Conservation (phyloP, 92 coral and sea anemone genomes). For the Heliopora coerulea region DNA sequence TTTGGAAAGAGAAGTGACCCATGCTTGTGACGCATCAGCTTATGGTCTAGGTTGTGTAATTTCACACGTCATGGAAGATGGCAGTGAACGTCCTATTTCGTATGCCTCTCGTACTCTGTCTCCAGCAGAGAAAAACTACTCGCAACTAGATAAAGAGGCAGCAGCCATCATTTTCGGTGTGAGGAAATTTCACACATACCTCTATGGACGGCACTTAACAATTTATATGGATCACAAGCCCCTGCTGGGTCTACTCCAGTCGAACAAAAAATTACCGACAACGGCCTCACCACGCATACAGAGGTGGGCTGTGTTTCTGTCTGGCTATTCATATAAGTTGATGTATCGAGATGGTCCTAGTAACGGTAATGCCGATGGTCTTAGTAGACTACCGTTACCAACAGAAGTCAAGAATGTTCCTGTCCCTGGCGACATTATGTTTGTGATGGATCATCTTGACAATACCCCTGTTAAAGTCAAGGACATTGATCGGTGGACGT, state of each 20-base stretch:
- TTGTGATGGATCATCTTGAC: conserved; percentile 54
- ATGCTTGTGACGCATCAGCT: conserved; percentile 53
- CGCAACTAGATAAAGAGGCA: conserved; percentile 51
- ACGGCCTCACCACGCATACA: conserved; percentile 41
- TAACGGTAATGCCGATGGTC: conserved; percentile 60
- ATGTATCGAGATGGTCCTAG: conserved; percentile 46
- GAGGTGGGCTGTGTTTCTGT: conserved; percentile 46
- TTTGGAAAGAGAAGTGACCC: conserved; percentile 1
- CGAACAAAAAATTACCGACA: conserved; percentile 28
- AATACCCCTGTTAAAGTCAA: conserved; percentile 52
- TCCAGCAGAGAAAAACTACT: conserved; percentile 43
- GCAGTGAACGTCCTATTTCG: conserved; percentile 43
- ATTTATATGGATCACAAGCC: conserved; percentile 52
- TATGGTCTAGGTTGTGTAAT: conserved; percentile 47
- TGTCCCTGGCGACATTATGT: conserved; percentile 54
- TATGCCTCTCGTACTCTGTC: conserved; percentile 44
- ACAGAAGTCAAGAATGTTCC: conserved; percentile 42
- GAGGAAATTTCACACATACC: conserved; percentile 44
- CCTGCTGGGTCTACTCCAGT: conserved; percentile 26
- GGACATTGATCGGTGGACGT: conserved; percentile 54
- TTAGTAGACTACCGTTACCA: conserved; percentile 57
- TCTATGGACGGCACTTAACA: conserved; percentile 43
- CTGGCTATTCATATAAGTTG: conserved; percentile 53
- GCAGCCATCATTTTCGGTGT: conserved; percentile 38
- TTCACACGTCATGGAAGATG: conserved; percentile 49